Evolutionary conservation across 2,113 vertebrate genomes (phyloP), one percentile per base, ranked within the genome.

Genomic region (Halcyon senegalensis): DNA sequence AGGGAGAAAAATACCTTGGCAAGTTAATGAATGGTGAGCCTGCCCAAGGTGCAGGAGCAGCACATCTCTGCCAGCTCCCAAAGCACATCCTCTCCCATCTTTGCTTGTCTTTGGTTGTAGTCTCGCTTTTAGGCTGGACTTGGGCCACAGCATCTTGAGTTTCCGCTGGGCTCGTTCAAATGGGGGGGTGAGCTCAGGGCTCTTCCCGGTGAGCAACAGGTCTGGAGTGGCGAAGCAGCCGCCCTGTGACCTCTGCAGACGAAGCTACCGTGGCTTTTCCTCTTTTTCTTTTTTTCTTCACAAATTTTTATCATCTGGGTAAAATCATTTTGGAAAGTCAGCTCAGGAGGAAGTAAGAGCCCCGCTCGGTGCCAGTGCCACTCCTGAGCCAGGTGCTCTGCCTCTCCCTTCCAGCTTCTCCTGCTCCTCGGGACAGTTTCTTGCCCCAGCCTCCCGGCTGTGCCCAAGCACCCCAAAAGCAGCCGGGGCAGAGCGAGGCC

Each of bases 281-380:
- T 35, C 11, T 46, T 25, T 20, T 10, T 23, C 21, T 55, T 18
- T 20, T 28, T 31, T 10, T 11, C 4, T 6, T 46, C 5, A 23
- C 7, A 10, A 16, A 30, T 31, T 60, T 77, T 70, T 67, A 39
- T 60, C 53, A 60, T 53, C 50, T 31, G 60, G 39, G 33, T 80
- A 68, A 75, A 87, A 68, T 39, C 12, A 23, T 15, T 74, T 55
- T 56, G 68, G 33, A 16, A 90, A 56, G 7, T 16, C 35, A 37
- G 35, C 89, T 69, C 24, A 16, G 8, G 48, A 17, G 27, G 33
- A 74, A 33, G 51, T 15, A 21, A 70, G 35, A 77, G 31, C 75
- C 30, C 4, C 1, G 0, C 41, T 46, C 1, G 1, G 9, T 35
- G 44, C 68, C 5, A 6, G 60, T 2, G 2, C 58, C 0, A 1